Conservation (phyloP, 2,797 vertebrate genomes). For the Brachyrhaphis roseni region DNA sequence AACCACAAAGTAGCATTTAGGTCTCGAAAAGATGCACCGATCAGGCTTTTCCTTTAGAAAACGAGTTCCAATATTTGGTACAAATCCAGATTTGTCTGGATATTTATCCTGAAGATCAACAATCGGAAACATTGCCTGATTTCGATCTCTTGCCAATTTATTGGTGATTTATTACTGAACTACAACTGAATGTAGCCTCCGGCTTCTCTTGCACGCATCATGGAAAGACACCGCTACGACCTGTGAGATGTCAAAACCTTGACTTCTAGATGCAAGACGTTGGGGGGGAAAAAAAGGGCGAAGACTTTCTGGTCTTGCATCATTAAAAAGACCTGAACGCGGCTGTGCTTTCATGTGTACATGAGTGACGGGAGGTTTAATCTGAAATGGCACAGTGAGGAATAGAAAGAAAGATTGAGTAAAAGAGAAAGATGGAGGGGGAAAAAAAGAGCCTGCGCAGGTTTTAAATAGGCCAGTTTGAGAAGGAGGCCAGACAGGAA, state of each 20-base stretch:
- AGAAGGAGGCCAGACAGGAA: slow-evolving; percentile 47
- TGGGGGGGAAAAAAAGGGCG: slow-evolving; percentile 9
- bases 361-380: slow-evolving; percentile 68
- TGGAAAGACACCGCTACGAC: background rate
- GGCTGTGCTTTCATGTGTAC: slow-evolving; percentile 17
- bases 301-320: slow-evolving; percentile 63
- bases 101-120: background rate
- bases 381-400: slow-evolving; percentile 61
- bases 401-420: slow-evolving; percentile 23
- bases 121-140: background rate
- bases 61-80: background rate
- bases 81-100: background rate
- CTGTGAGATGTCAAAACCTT: slow-evolving; percentile 13
- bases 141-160: background rate
- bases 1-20: background rate
- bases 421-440: background rate
- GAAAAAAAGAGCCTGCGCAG: slow-evolving; percentile 23
- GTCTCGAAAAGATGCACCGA: background rate
- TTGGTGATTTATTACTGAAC: background rate
- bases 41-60: background rate
- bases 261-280: slow-evolving; percentile 16
- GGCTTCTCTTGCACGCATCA: background rate
- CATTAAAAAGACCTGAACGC: slow-evolving; percentile 60
- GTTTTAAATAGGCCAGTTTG: slow-evolving; percentile 62
- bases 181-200: background rate